Conservation (phyloP, 2,113 vertebrate species). For the Ibidorhyncha struthersii region DNA sequence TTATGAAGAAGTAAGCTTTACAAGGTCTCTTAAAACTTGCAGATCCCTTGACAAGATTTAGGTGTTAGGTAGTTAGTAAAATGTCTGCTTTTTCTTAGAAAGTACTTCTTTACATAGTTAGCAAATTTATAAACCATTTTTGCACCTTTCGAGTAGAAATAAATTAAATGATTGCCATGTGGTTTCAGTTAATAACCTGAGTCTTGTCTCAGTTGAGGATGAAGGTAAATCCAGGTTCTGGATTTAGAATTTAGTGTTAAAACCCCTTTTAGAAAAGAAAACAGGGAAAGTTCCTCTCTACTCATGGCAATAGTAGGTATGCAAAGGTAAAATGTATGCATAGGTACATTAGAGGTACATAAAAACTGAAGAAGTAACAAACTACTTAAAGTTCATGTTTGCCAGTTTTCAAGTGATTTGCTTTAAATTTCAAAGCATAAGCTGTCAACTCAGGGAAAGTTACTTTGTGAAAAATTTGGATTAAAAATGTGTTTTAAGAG, state of each 20-base stretch:
- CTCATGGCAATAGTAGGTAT: fast-evolving
- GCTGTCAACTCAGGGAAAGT: not conserved
- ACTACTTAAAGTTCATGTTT: not conserved
- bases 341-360: not conserved
- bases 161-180: not conserved
- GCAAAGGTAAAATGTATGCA: not conserved
- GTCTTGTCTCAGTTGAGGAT: not conserved
- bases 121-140: not conserved
- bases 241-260: not conserved
- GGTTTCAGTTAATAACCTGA: not conserved
- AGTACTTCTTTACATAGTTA: not conserved
- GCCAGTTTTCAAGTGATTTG: not conserved
- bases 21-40: not conserved
- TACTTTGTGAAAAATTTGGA: not conserved
- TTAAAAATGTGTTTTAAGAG: not conserved
- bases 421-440: not conserved
- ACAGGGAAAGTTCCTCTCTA: not conserved
- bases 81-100: not conserved
- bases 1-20: not conserved
- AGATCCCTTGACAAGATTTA: not conserved
- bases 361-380: not conserved
- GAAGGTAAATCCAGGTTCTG: not conserved
- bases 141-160: not conserved
- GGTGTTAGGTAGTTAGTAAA: not conserved
- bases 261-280: not conserved